Conservation (phyloP, 2,797 vertebrate species). For the Toxotes lorentzi region DNA sequence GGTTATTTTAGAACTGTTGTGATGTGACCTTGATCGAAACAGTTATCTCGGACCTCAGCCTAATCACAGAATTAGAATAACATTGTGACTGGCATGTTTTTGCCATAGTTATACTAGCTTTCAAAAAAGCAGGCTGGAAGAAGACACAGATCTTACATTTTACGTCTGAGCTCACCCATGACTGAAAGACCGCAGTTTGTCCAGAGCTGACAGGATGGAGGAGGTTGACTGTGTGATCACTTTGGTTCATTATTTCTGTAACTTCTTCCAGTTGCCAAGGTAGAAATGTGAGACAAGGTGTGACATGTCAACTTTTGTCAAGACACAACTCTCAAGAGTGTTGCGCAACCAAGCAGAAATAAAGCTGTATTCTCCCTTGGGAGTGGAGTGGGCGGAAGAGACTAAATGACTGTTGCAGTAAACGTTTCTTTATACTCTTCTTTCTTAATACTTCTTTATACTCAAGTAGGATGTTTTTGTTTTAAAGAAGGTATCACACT, state of each 20-base stretch:
- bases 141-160: background rate
- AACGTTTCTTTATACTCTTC: background rate
- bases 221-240: slow-evolving; percentile 14
- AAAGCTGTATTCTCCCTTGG: background rate
- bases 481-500: background rate
- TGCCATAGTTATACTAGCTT: background rate
- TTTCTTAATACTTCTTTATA: too few species aligned
- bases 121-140: background rate
- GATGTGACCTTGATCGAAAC: too few species aligned
- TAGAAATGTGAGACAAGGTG: background rate
- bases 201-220: slow-evolving; percentile 16
- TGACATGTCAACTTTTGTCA: background rate
- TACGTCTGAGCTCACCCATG: background rate
- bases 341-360: slow-evolving; percentile 4
- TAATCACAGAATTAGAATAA: too few species aligned
- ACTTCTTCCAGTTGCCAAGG: background rate
- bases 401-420: too few species aligned
- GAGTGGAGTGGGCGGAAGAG: background rate
- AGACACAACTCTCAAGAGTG: background rate
- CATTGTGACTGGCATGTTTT: background rate
- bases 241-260: slow-evolving; percentile 3
- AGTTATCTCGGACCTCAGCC: too few species aligned
- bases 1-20: too few species aligned
- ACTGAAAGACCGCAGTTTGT: background rate
- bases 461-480: background rate